Evolutionary conservation across 2,113 vertebrate species (phyloP), one percentile per base, ranked within the genome.

Genomic region (Microtus richardsoni): DNA sequence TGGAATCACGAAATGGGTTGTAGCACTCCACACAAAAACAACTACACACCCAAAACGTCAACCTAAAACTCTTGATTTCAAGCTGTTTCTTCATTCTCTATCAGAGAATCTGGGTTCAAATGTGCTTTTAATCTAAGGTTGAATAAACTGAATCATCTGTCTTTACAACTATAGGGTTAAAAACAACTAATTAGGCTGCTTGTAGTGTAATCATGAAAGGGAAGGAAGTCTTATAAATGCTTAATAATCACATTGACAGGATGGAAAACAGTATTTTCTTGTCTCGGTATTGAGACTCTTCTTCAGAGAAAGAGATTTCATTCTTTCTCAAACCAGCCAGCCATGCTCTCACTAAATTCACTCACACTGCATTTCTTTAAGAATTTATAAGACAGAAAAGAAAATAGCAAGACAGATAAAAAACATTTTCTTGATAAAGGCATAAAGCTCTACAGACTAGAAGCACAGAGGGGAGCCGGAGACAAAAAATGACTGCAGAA

Each of bases 321-420:
- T 94, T 97, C 93, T 97, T 93, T 73, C 39, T 62, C 0, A 77
- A 92, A 96, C 52, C 84, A 96, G 90, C 91, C 88, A 96, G 91
- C 91, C 88, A 86, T 73, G 28, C 75, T 91, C 60, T 88, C 80
- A 85, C 88, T 96, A 95, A 97, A 97, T 96, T 97, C 92, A 92
- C 92, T 91, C 91, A 44, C 73, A 84, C 58, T 90, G 24, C 95
- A 87, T 96, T 96, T 95, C 96, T 97, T 97, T 96, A 96, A 97
- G 96, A 95, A 97, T 97, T 97, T 97, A 97, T 97, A 97, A 97
- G 95, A 96, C 95, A 96, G 95, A 95, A 96, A 96, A 92, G 91
- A 97, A 97, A 97, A 97, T 77, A 97, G 91, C 93, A 93, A 97
- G 94, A 95, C 82, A 73, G 97, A 94, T 96, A 91, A 94, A 98